phyloP scores from a whole-genome alignment of 2,888 invertebrate genomes.

The Halocaridina rubra region DNA sequence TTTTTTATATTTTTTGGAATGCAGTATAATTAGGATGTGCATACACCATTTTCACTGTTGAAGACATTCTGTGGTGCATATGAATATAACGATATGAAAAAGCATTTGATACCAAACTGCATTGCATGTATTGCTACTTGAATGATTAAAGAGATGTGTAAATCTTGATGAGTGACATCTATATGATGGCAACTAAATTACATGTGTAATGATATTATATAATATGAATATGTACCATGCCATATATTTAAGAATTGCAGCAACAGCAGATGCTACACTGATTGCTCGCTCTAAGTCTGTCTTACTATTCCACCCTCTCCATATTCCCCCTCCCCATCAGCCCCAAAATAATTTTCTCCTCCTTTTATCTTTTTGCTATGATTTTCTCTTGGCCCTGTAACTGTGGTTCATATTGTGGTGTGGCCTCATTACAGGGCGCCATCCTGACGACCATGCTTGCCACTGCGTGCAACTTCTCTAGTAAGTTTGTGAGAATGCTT shows the following conservation, averaged over 20 bases:
- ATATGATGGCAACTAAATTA: neutral
- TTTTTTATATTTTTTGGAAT: no score
- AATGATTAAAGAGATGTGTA: neutral
- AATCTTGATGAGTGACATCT: neutral
- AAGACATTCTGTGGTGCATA: no score
- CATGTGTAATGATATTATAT: neutral
- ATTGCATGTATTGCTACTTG: neutral
- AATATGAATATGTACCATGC: neutral
- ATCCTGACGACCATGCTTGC: conserved; percentile 99
- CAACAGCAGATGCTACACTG: neutral
- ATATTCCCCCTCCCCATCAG: conserved; percentile 10
- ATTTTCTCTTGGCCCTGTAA: neutral
- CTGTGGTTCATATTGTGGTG: conserved; percentile 50
- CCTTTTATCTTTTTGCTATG: no score
- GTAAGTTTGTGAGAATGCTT: conserved; percentile 72
- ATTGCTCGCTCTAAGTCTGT: conserved; percentile 32
- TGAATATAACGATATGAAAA: no score
- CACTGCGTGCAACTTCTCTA: conserved; percentile 95
- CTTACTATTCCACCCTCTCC: conserved; percentile 30
- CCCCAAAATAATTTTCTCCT: neutral
- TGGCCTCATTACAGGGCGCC: conserved; percentile 80
- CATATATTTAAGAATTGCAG: neutral
- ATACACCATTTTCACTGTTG: no score
- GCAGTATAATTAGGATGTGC: no score
- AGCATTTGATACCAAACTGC: no score